Evolutionary conservation across 2,797 vertebrate species (phyloP).

Genomic region (Artibeus jamaicensis): DNA sequence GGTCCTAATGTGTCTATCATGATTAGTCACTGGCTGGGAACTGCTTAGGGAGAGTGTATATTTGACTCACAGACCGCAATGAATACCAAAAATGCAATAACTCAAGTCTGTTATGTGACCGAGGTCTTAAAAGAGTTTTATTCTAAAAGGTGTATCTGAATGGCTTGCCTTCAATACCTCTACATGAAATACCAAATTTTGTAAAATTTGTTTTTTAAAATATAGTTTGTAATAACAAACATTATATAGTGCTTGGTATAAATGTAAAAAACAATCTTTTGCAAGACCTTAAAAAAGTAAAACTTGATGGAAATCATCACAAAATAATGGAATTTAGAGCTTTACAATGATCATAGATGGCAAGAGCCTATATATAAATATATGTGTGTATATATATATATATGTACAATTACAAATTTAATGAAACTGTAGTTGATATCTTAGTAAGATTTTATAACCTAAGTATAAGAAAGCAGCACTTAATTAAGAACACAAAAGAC

Average conservation of each 20-base stretch:
- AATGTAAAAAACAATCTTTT: neutral
- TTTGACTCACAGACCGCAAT: neutral
- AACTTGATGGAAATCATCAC: neutral
- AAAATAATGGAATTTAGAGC: neutral
- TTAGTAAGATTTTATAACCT: neutral
- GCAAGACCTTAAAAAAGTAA: neutral
- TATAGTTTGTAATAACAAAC: neutral
- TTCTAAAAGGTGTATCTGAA: neutral
- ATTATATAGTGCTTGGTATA: neutral
- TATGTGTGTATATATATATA: too few relatives aligned
- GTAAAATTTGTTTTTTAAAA: neutral
- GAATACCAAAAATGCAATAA: neutral
- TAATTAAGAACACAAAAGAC: neutral
- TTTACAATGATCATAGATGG: neutral
- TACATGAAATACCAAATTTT: neutral
- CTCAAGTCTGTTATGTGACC: neutral
- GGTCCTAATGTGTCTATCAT: neutral
- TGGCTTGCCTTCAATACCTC: neutral
- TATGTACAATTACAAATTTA: neutral
- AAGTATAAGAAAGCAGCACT: neutral
- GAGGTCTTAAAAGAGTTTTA: neutral
- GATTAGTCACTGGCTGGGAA: neutral
- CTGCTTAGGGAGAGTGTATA: neutral
- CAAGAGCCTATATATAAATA: neutral
- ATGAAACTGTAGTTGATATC: neutral